A percentile compares a stretch with the other conserved stretches of the same genome.
Evolutionary conservation across 1,140 invertebrate species (phyloP).

Genomic region (Orussus abietinus): DNA sequence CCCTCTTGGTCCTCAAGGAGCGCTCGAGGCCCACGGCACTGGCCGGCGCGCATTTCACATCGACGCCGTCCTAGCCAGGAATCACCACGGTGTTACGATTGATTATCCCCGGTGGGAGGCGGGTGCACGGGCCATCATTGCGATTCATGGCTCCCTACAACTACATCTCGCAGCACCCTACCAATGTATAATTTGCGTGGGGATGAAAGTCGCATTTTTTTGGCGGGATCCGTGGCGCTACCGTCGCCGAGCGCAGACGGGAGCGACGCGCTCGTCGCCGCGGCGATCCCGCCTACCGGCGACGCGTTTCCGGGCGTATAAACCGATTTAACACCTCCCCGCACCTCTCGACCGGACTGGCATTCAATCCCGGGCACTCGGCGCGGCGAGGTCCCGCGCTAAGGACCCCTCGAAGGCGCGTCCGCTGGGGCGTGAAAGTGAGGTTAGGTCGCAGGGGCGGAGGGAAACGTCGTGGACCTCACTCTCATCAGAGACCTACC

Average conservation of each 20-base stretch:
- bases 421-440: too few species aligned
- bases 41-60: too few species aligned
- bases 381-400: too few species aligned
- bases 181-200: constrained; percentile 39
- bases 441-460: too few species aligned
- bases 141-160: constrained; percentile 45
- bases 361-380: too few species aligned
- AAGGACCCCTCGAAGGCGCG: too few species aligned
- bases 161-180: constrained; percentile 37
- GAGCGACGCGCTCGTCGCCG: constrained; percentile 12
- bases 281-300: constrained; percentile 3
- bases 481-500: too few species aligned
- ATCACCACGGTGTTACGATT: constrained; percentile 52
- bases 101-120: constrained; percentile 47
- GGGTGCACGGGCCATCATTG: constrained; percentile 42
- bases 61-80: constrained; percentile 20
- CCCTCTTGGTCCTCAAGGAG: not conserved
- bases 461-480: too few species aligned
- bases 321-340: too few species aligned
- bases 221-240: constrained; percentile 47
- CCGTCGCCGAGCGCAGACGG: constrained; percentile 26
- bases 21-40: too few species aligned
- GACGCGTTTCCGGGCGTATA: too few species aligned
- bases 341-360: too few species aligned
- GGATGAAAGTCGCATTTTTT: constrained; percentile 38